Percentiles rank a stretch among this genome's conserved stretches.
These are phyloP conservation scores for Drosophila ohnishii DNA, from an alignment of 1,140 invertebrate species.

Conservation along the genomic window DNA sequence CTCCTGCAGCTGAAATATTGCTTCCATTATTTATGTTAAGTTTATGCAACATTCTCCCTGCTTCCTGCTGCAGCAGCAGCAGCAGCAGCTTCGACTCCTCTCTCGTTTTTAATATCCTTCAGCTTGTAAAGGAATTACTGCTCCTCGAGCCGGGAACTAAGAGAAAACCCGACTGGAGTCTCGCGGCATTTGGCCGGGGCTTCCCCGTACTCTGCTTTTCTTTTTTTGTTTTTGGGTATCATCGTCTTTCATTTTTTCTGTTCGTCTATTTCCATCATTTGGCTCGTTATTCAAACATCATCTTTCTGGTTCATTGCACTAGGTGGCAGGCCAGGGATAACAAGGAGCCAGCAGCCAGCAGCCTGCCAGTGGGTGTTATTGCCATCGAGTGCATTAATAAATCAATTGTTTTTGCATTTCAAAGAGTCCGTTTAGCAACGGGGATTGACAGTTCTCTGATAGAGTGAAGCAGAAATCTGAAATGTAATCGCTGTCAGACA, in stretches of 20 bases:
- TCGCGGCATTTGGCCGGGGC: constrained; percentile 36
- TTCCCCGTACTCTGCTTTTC: background rate
- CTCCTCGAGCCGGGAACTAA: constrained; percentile 27
- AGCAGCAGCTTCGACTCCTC: constrained; percentile 27
- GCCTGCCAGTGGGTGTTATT: constrained; percentile 23
- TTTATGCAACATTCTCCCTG: constrained; percentile 71
- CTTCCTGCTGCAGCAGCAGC: constrained; percentile 30
- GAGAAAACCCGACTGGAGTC: constrained; percentile 21
- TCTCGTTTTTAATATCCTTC: constrained; percentile 80
- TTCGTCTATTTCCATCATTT: constrained; percentile 63
- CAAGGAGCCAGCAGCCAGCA: background rate
- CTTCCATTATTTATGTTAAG: constrained; percentile 78
- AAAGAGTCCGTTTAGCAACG: constrained; percentile 29
- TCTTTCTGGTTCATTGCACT: constrained; percentile 54
- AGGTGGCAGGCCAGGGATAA: constrained; percentile 10
- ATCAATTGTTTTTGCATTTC: constrained; percentile 58
- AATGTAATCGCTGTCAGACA: constrained; percentile 38
- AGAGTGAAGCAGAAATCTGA: constrained; percentile 27
- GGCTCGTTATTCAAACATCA: constrained; percentile 70
- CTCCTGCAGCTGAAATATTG: constrained; percentile 70
- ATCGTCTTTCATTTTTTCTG: constrained; percentile 2
- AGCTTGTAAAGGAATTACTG: constrained; percentile 78
- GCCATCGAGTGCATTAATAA: constrained; percentile 58
- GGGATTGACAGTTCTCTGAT: constrained; percentile 37
- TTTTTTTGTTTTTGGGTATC: background rate